A percentile compares a stretch with the other conserved stretches of the same genome.
phyloP scores from a whole-genome alignment of 2,113 vertebrate species.

The Alces alces region DNA sequence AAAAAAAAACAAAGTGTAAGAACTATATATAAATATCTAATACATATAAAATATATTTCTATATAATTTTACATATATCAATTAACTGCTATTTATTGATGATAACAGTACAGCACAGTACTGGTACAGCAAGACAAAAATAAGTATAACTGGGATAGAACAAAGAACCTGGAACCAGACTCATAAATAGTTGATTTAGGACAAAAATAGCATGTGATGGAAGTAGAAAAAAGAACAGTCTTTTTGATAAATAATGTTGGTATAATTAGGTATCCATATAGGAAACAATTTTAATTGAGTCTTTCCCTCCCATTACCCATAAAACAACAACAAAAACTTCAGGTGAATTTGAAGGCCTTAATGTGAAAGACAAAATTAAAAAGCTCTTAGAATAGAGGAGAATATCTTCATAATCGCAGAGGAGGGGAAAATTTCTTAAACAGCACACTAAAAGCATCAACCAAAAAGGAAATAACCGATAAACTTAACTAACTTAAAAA shows the following conservation, averaged over 20 bases:
- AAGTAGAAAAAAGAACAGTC: neutral
- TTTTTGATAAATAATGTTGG: neutral
- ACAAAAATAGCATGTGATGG: neutral
- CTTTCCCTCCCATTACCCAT: neutral
- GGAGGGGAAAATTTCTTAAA: neutral
- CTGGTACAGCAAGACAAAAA: neutral
- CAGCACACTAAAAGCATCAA: neutral
- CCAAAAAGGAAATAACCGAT: neutral
- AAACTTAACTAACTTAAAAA: neutral
- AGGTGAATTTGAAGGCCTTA: neutral
- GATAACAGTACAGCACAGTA: neutral
- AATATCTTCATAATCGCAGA: neutral
- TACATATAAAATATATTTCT: neutral
- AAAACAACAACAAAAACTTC: neutral
- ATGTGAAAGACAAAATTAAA: neutral
- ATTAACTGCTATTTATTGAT: neutral
- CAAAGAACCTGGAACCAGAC: neutral
- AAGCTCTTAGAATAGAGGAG: neutral
- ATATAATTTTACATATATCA: neutral
- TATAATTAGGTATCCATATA: neutral
- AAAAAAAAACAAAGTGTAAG: neutral
- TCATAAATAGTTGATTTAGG: neutral
- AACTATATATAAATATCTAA: neutral
- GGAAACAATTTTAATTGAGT: neutral
- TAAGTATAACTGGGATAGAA: neutral